Base-by-base conservation (phyloP, 35 echinoderm and acorn worm genomes). In the Apostichopus japonicus region DNA sequence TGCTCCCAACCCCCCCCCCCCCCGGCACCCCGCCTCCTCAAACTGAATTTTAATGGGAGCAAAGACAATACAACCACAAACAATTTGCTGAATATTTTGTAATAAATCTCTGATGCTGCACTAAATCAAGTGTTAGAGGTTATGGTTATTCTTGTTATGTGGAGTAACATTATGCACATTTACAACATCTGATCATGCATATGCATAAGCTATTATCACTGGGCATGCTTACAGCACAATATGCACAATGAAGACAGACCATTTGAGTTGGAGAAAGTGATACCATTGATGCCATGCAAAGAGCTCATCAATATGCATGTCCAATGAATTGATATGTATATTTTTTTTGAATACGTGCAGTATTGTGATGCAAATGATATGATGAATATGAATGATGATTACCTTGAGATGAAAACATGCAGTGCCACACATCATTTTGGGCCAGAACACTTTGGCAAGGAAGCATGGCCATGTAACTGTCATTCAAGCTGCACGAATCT, bases 351-450 rank as follows among this genome's bases (percentile, higher is more conserved):
- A 83, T 33, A 56, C 79, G 54, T 83, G 79, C 79, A 83, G 54
- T 53, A 87, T 23, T 87, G 56, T 23, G 54, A 86, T 86, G 86
- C 86, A 87, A 54, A 54, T 83, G 44, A 55, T 52, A 83, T 83
- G 10, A 83, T 83, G 79, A 83, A 56, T 56, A 83, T n/a, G 53
- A 10, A 56, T 44, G 33, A 44, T 44, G 33, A 80, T 80, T 80
- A 83, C 44, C 51, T 83, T 83, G 79, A 54, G 54, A 83, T 54
- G 79, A 54, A 86, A 90, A 76, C 87, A 90, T 90, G 87, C 87
- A 90, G 87, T 90, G 61, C 62, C 87, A 90, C 87, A 90, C 87
- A 90, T 59, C 87, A 90, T 90, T 90, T 90, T 90, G 87, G 87
- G 62, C 70, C 87, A 90, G 17, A 90, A 72, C 61, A 90, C 87